These are phyloP conservation scores for Eucera pruinosa DNA, from an alignment of 2,888 invertebrate genomes.

Conservation along the genomic window DNA sequence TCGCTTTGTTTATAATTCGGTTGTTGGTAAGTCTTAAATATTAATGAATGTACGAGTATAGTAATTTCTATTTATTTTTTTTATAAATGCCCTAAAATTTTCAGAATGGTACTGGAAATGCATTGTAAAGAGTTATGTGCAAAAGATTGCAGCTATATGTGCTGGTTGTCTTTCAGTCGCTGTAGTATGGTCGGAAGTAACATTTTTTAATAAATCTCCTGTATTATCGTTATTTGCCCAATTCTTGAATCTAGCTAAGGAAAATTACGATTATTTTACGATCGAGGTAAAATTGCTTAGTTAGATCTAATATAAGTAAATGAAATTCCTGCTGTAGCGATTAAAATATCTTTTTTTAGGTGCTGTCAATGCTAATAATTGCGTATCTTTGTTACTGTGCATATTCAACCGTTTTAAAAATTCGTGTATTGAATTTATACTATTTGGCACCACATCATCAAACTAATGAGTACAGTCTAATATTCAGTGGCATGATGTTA, in stretches of 20 bases:
- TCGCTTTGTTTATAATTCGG: constrained; percentile 88
- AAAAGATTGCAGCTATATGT: constrained; percentile 89
- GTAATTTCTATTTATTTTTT: constrained; percentile 22
- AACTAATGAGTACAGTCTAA: constrained; percentile 99
- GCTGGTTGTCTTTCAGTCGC: constrained; percentile 92
- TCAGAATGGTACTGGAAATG: constrained; percentile 99
- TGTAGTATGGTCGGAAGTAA: constrained; percentile 99
- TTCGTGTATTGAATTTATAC: constrained; percentile 97
- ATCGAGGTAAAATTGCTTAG: constrained; percentile 90
- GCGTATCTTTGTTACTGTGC: constrained; percentile 99
- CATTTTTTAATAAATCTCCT: constrained; percentile 97
- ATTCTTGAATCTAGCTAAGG: constrained; percentile 92
- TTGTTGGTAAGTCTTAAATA: constrained; percentile 85
- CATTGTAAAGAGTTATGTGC: constrained; percentile 90
- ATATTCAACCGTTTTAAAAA: constrained; percentile 98
- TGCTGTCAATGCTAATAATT: constrained; percentile 95
- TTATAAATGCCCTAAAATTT: constrained; percentile 70
- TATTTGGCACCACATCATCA: constrained; percentile 99
- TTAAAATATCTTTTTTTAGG: constrained; percentile 85
- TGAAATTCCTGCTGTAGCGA: neutral
- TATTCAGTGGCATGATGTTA: constrained; percentile 99
- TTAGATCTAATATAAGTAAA: neutral
- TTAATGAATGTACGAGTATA: neutral
- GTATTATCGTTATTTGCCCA: constrained; percentile 98
- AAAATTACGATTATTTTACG: constrained; percentile 94